phyloP scores from a whole-genome alignment of 2,888 invertebrate species.

The Phania funesta region DNA sequence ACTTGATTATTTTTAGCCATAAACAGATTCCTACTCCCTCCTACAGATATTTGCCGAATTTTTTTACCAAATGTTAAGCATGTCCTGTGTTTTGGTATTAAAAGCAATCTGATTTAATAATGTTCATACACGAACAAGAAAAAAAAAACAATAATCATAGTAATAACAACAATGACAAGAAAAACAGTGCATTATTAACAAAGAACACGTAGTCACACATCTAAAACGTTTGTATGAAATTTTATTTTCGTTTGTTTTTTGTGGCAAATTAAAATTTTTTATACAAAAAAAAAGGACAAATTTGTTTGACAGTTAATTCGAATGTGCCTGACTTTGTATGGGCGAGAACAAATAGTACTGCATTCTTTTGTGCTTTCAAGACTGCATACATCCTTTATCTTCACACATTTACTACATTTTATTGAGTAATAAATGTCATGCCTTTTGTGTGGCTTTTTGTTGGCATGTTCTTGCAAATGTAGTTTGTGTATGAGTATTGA shows the following conservation, averaged over 20 bases:
- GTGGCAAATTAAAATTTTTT: slow-evolving; percentile 27
- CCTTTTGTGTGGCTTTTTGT: not conserved
- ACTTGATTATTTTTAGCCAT: not conserved
- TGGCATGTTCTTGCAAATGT: not conserved
- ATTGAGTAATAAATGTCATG: slow-evolving; percentile 32
- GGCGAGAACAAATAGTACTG: not conserved
- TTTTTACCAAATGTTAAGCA: slow-evolving; percentile 26
- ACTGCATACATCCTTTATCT: slow-evolving; percentile 40
- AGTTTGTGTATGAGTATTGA: not conserved
- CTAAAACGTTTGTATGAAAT: not conserved
- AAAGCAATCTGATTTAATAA: slow-evolving; percentile 40
- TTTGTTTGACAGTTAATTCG: slow-evolving; percentile 6
- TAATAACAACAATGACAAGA: not conserved
- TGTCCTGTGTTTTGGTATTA: slow-evolving; percentile 23
- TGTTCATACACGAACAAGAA: slow-evolving; percentile 19
- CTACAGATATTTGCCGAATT: slow-evolving; percentile 12
- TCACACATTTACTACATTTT: not conserved
- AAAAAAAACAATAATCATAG: slow-evolving; percentile 7
- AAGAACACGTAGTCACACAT: slow-evolving; percentile 7
- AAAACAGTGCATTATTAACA: not conserved
- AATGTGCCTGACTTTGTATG: not conserved
- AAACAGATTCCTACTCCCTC: not conserved
- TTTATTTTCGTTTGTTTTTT: not conserved
- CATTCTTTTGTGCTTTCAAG: slow-evolving; percentile 31
- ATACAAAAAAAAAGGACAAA: slow-evolving; percentile 7